Percentiles rank a stretch among this genome's conserved stretches.
These are phyloP conservation scores for Nemotelus nigrinus DNA, from an alignment of 2,888 invertebrate genomes.

Conservation along the genomic window DNA sequence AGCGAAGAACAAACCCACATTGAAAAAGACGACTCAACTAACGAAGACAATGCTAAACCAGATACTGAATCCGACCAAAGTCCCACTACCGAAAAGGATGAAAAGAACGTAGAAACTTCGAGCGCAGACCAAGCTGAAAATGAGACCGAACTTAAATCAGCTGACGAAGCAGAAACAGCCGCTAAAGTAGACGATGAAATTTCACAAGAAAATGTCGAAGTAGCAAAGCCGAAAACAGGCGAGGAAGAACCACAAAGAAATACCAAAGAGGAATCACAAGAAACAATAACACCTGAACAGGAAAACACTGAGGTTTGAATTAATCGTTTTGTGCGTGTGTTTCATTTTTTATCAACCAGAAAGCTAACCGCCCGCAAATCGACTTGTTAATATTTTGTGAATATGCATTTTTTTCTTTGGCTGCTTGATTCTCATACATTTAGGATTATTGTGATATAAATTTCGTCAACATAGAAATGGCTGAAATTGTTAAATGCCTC, in stretches of 20 bases:
- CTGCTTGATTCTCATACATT: too few relatives aligned
- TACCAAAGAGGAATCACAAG: constrained; percentile 10
- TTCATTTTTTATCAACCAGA: too few relatives aligned
- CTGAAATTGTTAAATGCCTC: too few relatives aligned
- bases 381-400: too few relatives aligned
- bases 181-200: constrained; percentile 39
- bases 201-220: constrained; percentile 10
- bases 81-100: neutral
- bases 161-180: neutral
- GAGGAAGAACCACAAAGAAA: neutral
- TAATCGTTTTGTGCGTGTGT: neutral
- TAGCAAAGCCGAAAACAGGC: neutral
- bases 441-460: too few relatives aligned
- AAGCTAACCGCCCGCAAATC: too few relatives aligned
- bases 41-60: constrained; percentile 39
- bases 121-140: constrained; percentile 1
- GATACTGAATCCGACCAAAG: constrained; percentile 21
- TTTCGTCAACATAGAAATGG: too few relatives aligned
- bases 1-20: too few relatives aligned
- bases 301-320: constrained; percentile 51
- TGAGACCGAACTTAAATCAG: neutral
- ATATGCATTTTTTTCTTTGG: too few relatives aligned
- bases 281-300: constrained; percentile 44
- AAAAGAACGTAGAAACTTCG: neutral
- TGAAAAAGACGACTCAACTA: too few relatives aligned